A percentile compares a stretch with the other conserved stretches of the same genome.
These are phyloP conservation scores for Ahaetulla prasina DNA, from an alignment of 2,113 vertebrate genomes.

Conservation along the genomic window DNA sequence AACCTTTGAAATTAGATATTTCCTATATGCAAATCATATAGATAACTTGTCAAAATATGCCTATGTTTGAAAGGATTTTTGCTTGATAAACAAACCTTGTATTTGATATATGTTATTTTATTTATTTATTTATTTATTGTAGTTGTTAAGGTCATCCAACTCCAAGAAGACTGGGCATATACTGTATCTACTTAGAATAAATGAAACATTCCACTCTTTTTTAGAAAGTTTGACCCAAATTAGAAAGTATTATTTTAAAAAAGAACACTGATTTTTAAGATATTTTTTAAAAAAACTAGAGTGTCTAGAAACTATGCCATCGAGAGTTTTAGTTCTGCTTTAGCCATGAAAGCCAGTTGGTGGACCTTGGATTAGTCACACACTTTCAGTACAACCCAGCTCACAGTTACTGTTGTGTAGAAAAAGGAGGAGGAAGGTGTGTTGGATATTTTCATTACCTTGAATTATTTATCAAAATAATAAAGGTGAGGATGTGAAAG, in stretches of 20 bases:
- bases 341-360: not conserved
- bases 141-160: not conserved
- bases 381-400: not conserved
- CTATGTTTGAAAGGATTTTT: not conserved
- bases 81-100: not conserved
- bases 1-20: not conserved
- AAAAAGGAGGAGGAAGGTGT: not conserved
- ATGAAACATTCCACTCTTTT: not conserved
- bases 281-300: not conserved
- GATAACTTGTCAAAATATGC: not conserved
- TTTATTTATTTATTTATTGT: not conserved
- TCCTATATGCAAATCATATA: not conserved
- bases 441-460: not conserved
- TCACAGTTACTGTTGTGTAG: not conserved
- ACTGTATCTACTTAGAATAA: not conserved
- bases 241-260: not conserved
- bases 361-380: not conserved
- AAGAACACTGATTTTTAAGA: not conserved
- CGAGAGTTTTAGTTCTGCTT: not conserved
- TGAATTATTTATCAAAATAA: not conserved
- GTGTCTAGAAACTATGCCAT: not conserved
- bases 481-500: not conserved
- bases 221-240: not conserved
- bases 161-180: not conserved
- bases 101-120: not conserved